phyloP scores from a whole-genome alignment of 1,140 invertebrate genomes.

The Pseudomyrmex sp. region DNA sequence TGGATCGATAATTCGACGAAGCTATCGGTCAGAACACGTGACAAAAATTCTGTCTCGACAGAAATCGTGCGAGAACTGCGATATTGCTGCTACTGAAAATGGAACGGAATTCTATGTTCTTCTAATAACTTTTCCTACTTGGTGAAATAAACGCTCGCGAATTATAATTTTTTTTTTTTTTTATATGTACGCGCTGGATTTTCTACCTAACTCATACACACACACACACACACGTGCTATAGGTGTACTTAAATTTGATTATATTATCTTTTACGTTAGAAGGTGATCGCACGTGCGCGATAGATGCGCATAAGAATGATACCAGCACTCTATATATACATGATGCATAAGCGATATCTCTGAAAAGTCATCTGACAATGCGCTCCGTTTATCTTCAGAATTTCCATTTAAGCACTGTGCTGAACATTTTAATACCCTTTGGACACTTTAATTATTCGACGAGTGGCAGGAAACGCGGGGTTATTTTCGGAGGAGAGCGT shows the following conservation, averaged over 20 bases:
- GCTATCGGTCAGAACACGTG: slow-evolving; percentile 5
- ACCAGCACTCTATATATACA: too few species aligned
- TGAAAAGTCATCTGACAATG: not conserved
- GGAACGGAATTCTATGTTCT: not conserved
- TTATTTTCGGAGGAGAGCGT: slow-evolving; percentile 26
- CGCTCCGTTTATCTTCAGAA: not conserved
- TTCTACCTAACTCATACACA: not conserved
- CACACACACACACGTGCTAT: too few species aligned
- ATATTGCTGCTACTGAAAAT: not conserved
- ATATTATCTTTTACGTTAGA: not conserved
- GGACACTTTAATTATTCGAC: slow-evolving; percentile 42
- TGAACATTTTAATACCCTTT: not conserved
- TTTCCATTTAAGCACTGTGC: too few species aligned
- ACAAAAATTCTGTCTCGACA: slow-evolving; percentile 9
- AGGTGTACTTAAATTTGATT: not conserved
- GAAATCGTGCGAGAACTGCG: not conserved
- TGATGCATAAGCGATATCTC: not conserved
- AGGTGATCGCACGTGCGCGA: not conserved
- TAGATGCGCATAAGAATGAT: not conserved
- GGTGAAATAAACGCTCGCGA: not conserved
- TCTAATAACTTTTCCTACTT: not conserved
- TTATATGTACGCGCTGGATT: not conserved
- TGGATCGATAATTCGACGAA: slow-evolving; percentile 57
- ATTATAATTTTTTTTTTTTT: too few species aligned
- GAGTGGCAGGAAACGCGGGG: slow-evolving; percentile 18